phyloP scores from a whole-genome alignment of 2,888 invertebrate genomes.

The Leptinotarsa peninsularis region DNA sequence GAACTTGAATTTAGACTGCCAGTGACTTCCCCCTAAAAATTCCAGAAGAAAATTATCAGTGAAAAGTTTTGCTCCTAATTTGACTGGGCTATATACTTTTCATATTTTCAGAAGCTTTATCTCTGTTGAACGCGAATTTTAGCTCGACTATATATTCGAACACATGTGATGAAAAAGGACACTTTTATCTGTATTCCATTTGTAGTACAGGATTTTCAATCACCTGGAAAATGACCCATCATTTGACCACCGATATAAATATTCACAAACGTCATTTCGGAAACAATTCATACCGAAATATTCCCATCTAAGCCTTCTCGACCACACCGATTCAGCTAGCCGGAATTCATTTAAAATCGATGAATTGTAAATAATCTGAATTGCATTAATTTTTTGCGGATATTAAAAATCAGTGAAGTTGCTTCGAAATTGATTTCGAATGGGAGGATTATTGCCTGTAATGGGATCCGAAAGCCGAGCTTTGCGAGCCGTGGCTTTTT shows the following conservation, averaged over 20 bases:
- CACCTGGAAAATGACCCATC: constrained; percentile 1
- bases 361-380: constrained; percentile 53
- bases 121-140: no score
- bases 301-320: constrained; percentile 2
- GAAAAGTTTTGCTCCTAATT: no score
- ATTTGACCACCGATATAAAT: neutral
- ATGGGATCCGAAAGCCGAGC: constrained; percentile 59
- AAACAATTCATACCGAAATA: constrained; percentile 7
- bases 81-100: no score
- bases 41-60: no score
- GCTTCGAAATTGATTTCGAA: constrained; percentile 63
- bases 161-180: no score
- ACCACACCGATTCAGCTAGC: neutral
- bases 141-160: no score
- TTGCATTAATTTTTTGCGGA: constrained; percentile 55
- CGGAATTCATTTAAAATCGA: constrained; percentile 50
- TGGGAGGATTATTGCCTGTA: constrained; percentile 61
- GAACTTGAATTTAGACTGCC: no score
- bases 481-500: constrained; percentile 59
- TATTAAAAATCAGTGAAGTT: constrained; percentile 60
- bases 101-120: no score
- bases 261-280: neutral
- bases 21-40: no score
- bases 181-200: neutral
- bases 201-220: neutral